These are phyloP conservation scores for Isaurus tuberculatus DNA, from an alignment of 92 coral and sea anemone species.

Conservation along the genomic window DNA sequence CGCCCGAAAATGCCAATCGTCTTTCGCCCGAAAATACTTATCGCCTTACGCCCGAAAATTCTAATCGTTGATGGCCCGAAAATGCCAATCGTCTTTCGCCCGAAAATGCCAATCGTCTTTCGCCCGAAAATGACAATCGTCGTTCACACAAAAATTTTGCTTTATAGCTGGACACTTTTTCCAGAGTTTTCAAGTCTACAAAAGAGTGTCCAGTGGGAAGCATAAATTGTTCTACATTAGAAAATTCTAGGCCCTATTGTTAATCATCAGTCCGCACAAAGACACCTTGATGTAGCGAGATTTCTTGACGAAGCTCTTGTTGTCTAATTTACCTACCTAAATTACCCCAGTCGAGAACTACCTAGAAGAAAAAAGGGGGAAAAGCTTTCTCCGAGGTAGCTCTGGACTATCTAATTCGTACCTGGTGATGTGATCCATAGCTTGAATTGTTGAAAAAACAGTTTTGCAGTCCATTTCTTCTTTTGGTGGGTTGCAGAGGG, in stretches of 20 bases:
- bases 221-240: conserved; percentile 11
- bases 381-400: conserved; percentile 24
- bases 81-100: neutral
- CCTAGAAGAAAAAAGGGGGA: conserved; percentile 29
- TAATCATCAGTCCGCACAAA: conserved; percentile 20
- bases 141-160: too few species aligned
- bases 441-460: too few species aligned
- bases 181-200: conserved; percentile 23
- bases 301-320: neutral
- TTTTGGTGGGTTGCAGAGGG: neutral
- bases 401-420: conserved; percentile 36
- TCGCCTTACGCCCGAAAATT: neutral
- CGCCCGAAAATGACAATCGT: neutral
- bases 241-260: conserved; percentile 13
- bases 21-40: neutral
- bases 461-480: neutral
- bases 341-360: conserved; percentile 29
- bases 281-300: conserved; percentile 3
- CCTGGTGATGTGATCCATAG: neutral
- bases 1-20: too few species aligned
- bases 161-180: neutral
- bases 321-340: conserved; percentile 26
- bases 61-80: neutral
- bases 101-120: neutral
- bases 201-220: conserved; percentile 23